Base-by-base conservation (phyloP, 2,888 invertebrate species). In the Diaprepes abbreviatus region DNA sequence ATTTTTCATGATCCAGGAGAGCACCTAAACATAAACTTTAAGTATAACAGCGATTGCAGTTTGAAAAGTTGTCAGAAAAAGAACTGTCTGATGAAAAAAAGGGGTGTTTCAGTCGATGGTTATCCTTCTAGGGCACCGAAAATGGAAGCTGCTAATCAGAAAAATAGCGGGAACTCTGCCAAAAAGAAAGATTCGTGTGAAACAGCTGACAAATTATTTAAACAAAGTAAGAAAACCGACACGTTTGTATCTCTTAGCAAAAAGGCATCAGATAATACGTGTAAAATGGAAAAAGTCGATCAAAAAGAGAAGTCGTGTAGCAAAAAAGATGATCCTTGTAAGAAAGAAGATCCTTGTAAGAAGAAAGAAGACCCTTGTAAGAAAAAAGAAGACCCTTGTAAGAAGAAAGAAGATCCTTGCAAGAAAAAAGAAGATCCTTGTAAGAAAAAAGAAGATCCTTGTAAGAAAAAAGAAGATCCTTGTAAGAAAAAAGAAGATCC, bases 371-470 rank as follows among this genome's bases (percentile, higher is more conserved):
- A 69, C 17, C 72, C 70, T 7, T 74, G 73, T 48, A 71, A 74
- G 35, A 74, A 73, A 48, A 52, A 71, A 17, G 71, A 73, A 10
- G 68, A 72, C 59, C 72, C 73, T 1, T 75, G 75, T 50, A 67
- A 69, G 43, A 69, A 73, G 38, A n/a, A n/a, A n/a, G 66, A 36
- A 0, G 64, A 64, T 69, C 71, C 70, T 65, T 72, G 74, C 17
- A 71, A 70, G 35, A 66, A 74, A n/a, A n/a, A n/a, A 38, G 63
- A 69, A 50, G 65, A 71, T 38, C 68, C 73, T n/a, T 68, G 74
- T 31, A 71, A 70, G 40, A n/a, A n/a, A n/a, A 70, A 72, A 35
- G 48, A 74, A 36, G 70, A 64, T 17, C 38, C 59, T 10, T 63
- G 67, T 52, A 67, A 70, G 50, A 19, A 69, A 21, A 71, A 60